phyloP scores from a whole-genome alignment of 2,113 vertebrate species.

The Sinocyclocheilus rhinocerous region DNA sequence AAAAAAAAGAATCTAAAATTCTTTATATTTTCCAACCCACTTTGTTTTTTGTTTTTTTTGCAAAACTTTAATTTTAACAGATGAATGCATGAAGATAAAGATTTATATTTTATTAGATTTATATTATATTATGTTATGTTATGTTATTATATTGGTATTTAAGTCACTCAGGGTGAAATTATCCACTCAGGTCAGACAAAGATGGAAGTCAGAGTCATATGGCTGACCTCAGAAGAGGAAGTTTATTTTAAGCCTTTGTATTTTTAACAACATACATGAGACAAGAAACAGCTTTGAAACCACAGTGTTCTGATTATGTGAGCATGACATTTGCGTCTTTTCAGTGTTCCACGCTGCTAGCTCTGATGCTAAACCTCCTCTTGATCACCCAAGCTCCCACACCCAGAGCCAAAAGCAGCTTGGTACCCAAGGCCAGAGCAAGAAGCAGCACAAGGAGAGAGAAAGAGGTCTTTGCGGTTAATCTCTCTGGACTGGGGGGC shows the following conservation, averaged over 20 bases:
- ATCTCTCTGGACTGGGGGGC: constrained; percentile 38
- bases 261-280: not conserved
- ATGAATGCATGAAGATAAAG: not conserved
- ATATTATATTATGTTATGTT: too few relatives aligned
- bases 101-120: too few relatives aligned
- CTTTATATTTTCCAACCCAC: not conserved
- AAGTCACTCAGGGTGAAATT: not conserved
- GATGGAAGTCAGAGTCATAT: constrained; percentile 18
- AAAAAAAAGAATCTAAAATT: not conserved
- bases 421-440: constrained; percentile 64
- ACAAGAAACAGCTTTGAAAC: not conserved
- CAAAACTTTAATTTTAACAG: not conserved
- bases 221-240: constrained; percentile 28
- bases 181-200: not conserved
- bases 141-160: too few relatives aligned
- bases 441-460: constrained; percentile 65
- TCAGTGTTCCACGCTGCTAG: constrained; percentile 52
- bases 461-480: not conserved
- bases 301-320: not conserved
- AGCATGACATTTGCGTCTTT: not conserved
- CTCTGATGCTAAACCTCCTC: constrained; percentile 34
- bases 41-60: not conserved
- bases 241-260: constrained; percentile 10
- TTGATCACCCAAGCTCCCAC: constrained; percentile 65
- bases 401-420: constrained; percentile 70